A percentile compares a stretch with the other conserved stretches of the same genome.
Conservation (phyloP, 2,888 invertebrate genomes). For the Palloptera scutellata region DNA sequence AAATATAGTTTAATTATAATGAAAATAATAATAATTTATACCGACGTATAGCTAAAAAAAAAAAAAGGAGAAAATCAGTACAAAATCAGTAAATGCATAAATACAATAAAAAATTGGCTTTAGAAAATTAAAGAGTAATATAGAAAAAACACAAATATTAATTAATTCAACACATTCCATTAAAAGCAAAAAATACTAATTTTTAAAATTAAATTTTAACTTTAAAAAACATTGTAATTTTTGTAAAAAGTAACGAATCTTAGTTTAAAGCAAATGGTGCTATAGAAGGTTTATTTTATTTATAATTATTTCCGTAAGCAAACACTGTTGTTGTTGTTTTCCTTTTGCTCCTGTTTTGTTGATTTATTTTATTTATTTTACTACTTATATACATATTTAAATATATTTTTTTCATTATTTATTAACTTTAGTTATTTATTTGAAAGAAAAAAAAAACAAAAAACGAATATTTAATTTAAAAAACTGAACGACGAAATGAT, state of each 20-base stretch:
- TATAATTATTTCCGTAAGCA: slow-evolving; percentile 39
- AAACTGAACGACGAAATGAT: neutral
- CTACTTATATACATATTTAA: slow-evolving; percentile 15
- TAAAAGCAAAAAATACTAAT: slow-evolving; percentile 5
- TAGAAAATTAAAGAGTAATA: neutral
- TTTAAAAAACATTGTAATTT: neutral
- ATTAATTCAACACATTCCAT: slow-evolving; percentile 1
- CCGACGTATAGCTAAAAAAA: neutral
- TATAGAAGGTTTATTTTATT: slow-evolving; percentile 57
- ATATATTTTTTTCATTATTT: slow-evolving; percentile 24
- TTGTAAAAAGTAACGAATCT: neutral
- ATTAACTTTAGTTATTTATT: slow-evolving; percentile 29
- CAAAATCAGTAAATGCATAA: neutral
- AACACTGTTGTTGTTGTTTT: slow-evolving; percentile 26
- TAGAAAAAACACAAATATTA: neutral
- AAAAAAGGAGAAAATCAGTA: slow-evolving; percentile 2
- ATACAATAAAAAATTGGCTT: slow-evolving; percentile 5
- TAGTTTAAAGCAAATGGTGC: slow-evolving; percentile 48
- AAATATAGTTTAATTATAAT: slow-evolving; percentile 1
- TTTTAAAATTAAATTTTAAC: slow-evolving; percentile 6
- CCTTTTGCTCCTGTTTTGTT: slow-evolving; percentile 14
- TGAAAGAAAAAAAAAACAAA: neutral
- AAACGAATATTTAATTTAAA: slow-evolving; percentile 9
- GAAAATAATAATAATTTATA: slow-evolving; percentile 1
- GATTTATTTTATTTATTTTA: slow-evolving; percentile 20